Evolutionary conservation across 2,113 vertebrate species (phyloP), one percentile per base, ranked within the genome.

Genomic region (Nesoenas mayeri): DNA sequence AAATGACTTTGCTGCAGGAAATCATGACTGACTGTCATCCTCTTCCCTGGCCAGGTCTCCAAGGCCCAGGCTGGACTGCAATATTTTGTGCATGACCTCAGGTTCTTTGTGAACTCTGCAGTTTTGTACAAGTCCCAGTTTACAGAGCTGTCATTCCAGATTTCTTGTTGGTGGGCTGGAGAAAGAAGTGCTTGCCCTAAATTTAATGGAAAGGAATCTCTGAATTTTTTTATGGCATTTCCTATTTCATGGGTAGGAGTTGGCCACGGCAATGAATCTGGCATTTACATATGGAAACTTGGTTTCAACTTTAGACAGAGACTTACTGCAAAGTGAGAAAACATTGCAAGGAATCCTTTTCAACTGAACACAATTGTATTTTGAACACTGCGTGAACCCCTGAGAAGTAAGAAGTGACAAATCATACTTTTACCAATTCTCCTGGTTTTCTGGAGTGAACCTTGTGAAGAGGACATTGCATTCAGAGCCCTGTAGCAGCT

Each of bases 371-470:
- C n/a, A 31, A 6, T 36, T 50, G 34, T 71, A 22, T 34, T 18
- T 89, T n/a, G 40, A 73, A 21, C 50, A 50, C 3, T 25, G 7
- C 3, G 2, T 31, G 28, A 62, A 57, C 15, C 11, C 22, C 48
- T 32, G 15, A 72, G 87, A 66, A 32, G 10, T 22, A 22, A 53
- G 58, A 54, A 60, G 22, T 66, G 9, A 18, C 13, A 56, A 56
- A 62, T 36, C 21, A 21, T n/a, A 20, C 17, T 79, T 74, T 18
- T 29, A 32, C 31, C 16, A 21, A 1, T 50, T 25, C 22, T 32
- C 20, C 25, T 0, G 1, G 31, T 13, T 36, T 60, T 66, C 15
- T 34, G 26, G 29, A 36, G 15, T 2, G 1, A 54, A 61, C 5
- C 3, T 42, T 20, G n/a, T 42, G 51, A 71, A 72, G n/a, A 78